These are phyloP conservation scores for Bombus vancouverensis DNA, from an alignment of 1,140 invertebrate genomes.

Conservation along the genomic window DNA sequence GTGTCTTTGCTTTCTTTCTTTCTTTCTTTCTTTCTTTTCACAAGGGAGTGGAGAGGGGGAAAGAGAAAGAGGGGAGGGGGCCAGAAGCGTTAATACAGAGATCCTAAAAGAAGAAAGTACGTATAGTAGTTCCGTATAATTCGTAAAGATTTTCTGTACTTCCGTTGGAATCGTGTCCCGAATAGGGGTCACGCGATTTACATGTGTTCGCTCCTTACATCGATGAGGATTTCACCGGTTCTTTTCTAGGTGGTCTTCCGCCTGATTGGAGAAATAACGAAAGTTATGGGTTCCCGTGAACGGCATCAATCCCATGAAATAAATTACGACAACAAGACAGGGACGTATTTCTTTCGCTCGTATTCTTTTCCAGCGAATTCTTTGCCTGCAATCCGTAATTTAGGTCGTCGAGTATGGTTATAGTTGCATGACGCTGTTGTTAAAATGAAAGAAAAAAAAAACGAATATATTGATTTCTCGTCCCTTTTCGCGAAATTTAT, in stretches of 20 bases:
- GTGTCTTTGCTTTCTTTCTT: neutral
- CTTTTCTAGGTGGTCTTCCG: conserved; percentile 67
- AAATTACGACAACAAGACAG: conserved; percentile 53
- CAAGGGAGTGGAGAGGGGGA: too few relatives aligned
- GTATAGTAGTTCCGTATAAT: conserved; percentile 29
- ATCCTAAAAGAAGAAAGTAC: conserved; percentile 13
- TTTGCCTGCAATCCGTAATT: neutral
- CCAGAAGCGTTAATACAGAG: neutral
- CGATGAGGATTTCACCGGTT: conserved; percentile 64
- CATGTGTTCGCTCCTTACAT: conserved; percentile 61
- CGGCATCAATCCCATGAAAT: conserved; percentile 58
- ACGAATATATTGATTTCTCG: too few relatives aligned
- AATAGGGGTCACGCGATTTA: conserved; percentile 70
- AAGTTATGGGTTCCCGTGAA: conserved; percentile 65
- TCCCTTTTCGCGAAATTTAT: neutral
- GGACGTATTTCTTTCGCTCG: neutral
- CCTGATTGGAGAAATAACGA: conserved; percentile 66
- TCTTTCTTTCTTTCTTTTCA: neutral
- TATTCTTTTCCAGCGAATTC: neutral
- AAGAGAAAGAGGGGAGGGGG: neutral
- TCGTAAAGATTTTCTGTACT: conserved; percentile 49
- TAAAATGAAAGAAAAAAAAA: neutral
- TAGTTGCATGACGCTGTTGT: neutral
- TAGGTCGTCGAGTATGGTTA: neutral
- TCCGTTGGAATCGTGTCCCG: conserved; percentile 59